These are phyloP conservation scores for Carduelis carduelis DNA, from an alignment of 2,797 vertebrate species.

Conservation along the genomic window DNA sequence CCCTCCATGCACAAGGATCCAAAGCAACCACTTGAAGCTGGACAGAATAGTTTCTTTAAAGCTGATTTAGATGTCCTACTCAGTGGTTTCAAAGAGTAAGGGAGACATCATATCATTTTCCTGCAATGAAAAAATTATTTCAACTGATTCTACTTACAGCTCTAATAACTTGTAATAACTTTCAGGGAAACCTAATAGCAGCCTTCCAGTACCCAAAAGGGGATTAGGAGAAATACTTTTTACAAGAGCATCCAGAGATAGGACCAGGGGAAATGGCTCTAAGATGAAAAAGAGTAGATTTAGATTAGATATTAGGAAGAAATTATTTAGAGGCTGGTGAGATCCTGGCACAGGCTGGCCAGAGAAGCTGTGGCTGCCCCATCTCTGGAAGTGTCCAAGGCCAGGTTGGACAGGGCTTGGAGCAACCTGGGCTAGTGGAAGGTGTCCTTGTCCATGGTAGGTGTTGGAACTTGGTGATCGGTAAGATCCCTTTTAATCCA, in stretches of 20 bases:
- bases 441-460: no score
- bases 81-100: neutral
- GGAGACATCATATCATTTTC: neutral
- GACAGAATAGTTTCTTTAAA: neutral
- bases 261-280: accelerated
- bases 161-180: neutral
- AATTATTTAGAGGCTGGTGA: neutral
- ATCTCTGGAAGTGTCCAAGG: neutral
- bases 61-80: neutral
- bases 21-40: neutral
- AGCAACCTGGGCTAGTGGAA: neutral
- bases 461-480: accelerated
- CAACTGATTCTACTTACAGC: neutral
- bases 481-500: neutral
- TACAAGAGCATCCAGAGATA: neutral
- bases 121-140: neutral
- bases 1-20: neutral
- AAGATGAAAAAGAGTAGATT: neutral
- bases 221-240: neutral
- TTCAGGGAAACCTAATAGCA: neutral
- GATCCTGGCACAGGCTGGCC: accelerated
- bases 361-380: neutral
- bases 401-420: accelerated
- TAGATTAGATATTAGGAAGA: neutral
- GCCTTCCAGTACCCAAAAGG: neutral